These are phyloP conservation scores for Ornithoptera priamus DNA, from an alignment of 2,888 invertebrate species.

Conservation along the genomic window DNA sequence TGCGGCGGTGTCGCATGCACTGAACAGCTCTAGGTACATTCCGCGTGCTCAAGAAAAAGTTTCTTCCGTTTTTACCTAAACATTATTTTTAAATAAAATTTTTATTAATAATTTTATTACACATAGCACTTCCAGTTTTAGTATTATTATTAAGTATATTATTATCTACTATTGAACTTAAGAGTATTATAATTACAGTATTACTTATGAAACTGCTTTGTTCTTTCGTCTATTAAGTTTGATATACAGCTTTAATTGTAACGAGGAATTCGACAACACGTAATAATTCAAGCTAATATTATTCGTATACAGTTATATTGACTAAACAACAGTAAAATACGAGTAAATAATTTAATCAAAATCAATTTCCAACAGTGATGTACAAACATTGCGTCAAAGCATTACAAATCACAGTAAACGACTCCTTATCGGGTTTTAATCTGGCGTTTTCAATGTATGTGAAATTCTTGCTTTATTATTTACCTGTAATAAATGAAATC, in stretches of 20 bases:
- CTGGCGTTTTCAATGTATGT: slow-evolving; percentile 1
- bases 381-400: background rate
- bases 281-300: too few relatives aligned
- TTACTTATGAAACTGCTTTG: too few relatives aligned
- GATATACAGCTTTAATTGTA: too few relatives aligned
- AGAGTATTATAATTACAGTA: too few relatives aligned
- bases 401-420: slow-evolving; percentile 8
- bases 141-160: too few relatives aligned
- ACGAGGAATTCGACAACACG: too few relatives aligned
- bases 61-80: slow-evolving; percentile 12
- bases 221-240: too few relatives aligned
- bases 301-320: too few relatives aligned
- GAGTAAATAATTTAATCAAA: slow-evolving; percentile 5
- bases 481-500: background rate
- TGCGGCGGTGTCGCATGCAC: slow-evolving; percentile 25
- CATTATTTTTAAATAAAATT: background rate
- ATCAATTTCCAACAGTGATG: slow-evolving; percentile 14
- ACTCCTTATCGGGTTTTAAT: slow-evolving; percentile 11
- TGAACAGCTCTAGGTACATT: slow-evolving; percentile 23
- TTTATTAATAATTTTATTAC: background rate
- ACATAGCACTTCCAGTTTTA: background rate
- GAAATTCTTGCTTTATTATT: slow-evolving; percentile 2
- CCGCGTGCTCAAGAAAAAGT: slow-evolving; percentile 14
- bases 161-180: too few relatives aligned
- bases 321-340: background rate